Conservation (phyloP, 2,888 invertebrate species). For the Drosophila merina region DNA sequence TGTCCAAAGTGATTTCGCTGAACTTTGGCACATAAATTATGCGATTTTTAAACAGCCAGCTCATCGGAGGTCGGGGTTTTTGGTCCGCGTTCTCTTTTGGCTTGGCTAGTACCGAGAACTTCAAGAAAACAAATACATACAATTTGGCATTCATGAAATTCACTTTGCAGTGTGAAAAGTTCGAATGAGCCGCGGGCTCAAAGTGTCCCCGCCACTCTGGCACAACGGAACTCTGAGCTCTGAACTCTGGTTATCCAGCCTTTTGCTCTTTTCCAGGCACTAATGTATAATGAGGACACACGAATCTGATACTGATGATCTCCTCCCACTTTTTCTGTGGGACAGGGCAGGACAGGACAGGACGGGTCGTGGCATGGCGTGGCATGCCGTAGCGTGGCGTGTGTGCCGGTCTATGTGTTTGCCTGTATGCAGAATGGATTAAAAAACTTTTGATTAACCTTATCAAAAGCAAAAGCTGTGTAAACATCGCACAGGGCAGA, state of each 20-base stretch:
- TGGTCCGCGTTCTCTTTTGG: background rate
- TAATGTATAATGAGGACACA: slow-evolving; percentile 76
- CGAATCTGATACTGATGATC: slow-evolving; percentile 59
- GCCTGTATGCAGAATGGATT: slow-evolving; percentile 79
- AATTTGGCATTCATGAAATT: slow-evolving; percentile 80
- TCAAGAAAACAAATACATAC: slow-evolving; percentile 66
- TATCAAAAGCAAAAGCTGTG: slow-evolving; percentile 80
- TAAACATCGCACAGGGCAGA: slow-evolving; percentile 68
- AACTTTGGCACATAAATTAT: slow-evolving; percentile 76
- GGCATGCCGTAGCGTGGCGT: slow-evolving; percentile 16
- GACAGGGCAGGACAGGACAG: background rate
- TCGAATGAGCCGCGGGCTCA: slow-evolving; percentile 61
- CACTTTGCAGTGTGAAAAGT: slow-evolving; percentile 66
- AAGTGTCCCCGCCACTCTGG: slow-evolving; percentile 39
- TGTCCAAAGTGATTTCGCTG: slow-evolving; percentile 74
- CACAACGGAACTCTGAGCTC: slow-evolving; percentile 8
- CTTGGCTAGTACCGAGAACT: slow-evolving; percentile 33
- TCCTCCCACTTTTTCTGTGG: slow-evolving; percentile 2
- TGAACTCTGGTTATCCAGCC: slow-evolving; percentile 7
- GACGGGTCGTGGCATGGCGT: background rate
- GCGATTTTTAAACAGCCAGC: slow-evolving; percentile 62
- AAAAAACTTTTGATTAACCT: slow-evolving; percentile 82
- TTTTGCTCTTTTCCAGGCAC: slow-evolving; percentile 25
- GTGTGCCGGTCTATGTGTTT: slow-evolving; percentile 61
- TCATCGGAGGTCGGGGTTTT: background rate